These are phyloP conservation scores for Fabriciana adippe DNA, from an alignment of 2,888 invertebrate species.

Conservation along the genomic window DNA sequence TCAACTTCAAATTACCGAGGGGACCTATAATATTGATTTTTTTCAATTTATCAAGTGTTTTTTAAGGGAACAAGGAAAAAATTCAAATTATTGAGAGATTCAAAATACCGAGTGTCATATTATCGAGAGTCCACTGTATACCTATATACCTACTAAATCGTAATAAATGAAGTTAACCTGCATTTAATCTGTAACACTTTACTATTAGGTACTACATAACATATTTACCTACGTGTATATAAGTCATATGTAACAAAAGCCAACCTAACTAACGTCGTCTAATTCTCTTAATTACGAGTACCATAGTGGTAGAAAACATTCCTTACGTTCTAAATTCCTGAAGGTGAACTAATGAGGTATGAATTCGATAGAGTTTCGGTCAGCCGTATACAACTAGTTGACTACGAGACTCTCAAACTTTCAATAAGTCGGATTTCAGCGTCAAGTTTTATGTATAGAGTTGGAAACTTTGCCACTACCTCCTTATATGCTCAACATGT, in stretches of 20 bases:
- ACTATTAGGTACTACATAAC: not conserved
- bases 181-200: not conserved
- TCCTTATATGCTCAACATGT: not conserved
- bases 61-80: no score
- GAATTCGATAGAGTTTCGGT: constrained; percentile 1
- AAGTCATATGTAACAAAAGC: not conserved
- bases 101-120: no score
- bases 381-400: not conserved
- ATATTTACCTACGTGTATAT: not conserved
- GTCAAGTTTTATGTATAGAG: constrained; percentile 12
- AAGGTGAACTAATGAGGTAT: constrained; percentile 17
- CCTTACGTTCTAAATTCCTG: constrained; percentile 6
- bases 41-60: no score
- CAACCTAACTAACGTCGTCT: constrained; percentile 5
- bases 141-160: no score
- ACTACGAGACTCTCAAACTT: not conserved
- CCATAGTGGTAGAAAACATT: not conserved
- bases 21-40: no score
- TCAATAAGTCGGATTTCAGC: constrained; percentile 7
- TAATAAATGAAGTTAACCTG: not conserved
- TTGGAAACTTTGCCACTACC: constrained; percentile 1
- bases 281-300: constrained; percentile 14
- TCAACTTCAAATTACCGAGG: no score
- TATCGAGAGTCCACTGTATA: no score
- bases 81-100: no score